Percentiles rank a stretch among this genome's conserved stretches.
Evolutionary conservation across 2,888 invertebrate genomes (phyloP).

Genomic region (Torymus tubicola): DNA sequence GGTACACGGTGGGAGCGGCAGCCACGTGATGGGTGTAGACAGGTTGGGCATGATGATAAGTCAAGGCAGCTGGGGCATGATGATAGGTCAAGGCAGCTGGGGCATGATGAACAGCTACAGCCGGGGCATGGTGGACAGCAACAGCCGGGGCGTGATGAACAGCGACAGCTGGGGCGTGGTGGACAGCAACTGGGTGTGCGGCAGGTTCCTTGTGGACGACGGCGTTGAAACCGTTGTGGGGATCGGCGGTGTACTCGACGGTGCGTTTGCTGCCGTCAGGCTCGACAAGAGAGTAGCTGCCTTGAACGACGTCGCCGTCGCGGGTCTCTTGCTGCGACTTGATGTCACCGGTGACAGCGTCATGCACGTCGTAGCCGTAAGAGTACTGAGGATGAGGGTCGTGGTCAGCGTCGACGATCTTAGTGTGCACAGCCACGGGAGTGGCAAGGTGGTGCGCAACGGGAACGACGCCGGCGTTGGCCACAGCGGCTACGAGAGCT

Average conservation of each 20-base stretch:
- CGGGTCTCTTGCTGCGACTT: conserved; percentile 63
- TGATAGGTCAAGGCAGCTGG: conserved; percentile 56
- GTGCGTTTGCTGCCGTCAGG: conserved; percentile 75
- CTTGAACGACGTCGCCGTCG: conserved; percentile 67
- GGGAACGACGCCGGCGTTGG: conserved; percentile 52
- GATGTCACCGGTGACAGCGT: conserved; percentile 59
- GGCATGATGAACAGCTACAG: conserved; percentile 69
- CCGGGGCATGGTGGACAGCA: conserved; percentile 70
- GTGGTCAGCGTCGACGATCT: conserved; percentile 63
- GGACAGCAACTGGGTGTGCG: background rate
- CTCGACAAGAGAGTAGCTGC: conserved; percentile 75
- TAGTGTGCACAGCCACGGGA: conserved; percentile 30
- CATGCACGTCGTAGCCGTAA: conserved; percentile 62
- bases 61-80: no score
- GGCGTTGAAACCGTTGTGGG: conserved; percentile 72
- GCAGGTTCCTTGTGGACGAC: conserved; percentile 69
- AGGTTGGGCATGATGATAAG: no score
- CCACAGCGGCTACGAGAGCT: conserved; percentile 31
- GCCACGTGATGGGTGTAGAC: conserved; percentile 43
- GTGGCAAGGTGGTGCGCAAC: conserved; percentile 4
- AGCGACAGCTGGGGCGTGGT: conserved; percentile 5
- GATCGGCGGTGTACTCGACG: conserved; percentile 72
- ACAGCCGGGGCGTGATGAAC: conserved; percentile 66
- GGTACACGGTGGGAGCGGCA: conserved; percentile 9
- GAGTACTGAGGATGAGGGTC: conserved; percentile 63